Base-by-base conservation (phyloP, 2,113 vertebrate species). In the Python bivittatus region DNA sequence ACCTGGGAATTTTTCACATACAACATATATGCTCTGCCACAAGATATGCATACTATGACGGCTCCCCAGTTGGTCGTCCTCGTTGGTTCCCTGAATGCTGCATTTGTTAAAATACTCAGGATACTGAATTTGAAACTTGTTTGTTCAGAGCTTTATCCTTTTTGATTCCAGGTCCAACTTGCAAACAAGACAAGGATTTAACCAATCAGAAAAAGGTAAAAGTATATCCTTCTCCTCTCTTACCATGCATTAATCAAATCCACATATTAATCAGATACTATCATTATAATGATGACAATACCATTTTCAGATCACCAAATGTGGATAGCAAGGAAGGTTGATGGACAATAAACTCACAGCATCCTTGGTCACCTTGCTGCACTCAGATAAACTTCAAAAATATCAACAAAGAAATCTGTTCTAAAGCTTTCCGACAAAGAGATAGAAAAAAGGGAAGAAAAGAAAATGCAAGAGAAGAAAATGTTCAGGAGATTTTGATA, bases 191-290 rank as follows among this genome's bases (percentile, higher is more conserved):
- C 61, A 68, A 58, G 58, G 5, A 20, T 54, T 54, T 20, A 38
- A 56, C 64, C 15, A 52, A 87, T 54, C 86, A 27, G 61, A 83
- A 2, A 83, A 58, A 0, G 38, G 52, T 44, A 20, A 83, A 38
- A n/a, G 4, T 0, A 0, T 3, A 20, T 7, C 64, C 68, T 22
- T 25, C 38, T 53, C 56, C 61, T 0, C 86, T 9, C 4, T 15
- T 38, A 0, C 0, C 0, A 15, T 79, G 68, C n/a, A 2, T 92
- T 2, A 6, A 52, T 57, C 17, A 1, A 48, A 79, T 91, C 44
- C 0, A 1, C n/a, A 79, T 17, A 79, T 38, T 38, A 38, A 79
- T 79, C 68, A 79, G 15, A 33, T 79, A 79, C 2, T 6, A 38
- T 38, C n/a, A 79, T 79, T 79, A 79, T 79, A 38, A 79, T 20